These are phyloP conservation scores for Stomorhina lunata DNA, from an alignment of 2,888 invertebrate species.

Conservation along the genomic window DNA sequence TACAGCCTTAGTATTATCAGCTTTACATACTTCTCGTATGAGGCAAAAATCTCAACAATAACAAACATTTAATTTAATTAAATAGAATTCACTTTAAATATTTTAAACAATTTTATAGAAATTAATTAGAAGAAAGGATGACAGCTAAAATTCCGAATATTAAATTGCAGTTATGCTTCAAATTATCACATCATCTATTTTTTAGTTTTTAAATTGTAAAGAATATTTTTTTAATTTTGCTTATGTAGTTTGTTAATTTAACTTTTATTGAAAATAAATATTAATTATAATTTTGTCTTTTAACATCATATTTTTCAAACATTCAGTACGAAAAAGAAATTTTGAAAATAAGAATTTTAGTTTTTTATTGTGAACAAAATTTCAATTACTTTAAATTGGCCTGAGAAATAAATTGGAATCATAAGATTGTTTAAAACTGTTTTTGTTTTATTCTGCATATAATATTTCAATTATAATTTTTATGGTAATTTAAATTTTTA, in stretches of 20 bases:
- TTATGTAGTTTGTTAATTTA: background rate
- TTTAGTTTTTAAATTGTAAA: background rate
- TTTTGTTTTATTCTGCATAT: slow-evolving; percentile 34
- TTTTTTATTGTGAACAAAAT: background rate
- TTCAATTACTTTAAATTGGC: background rate
- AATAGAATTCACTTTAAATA: background rate
- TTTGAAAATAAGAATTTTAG: background rate
- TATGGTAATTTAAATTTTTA: background rate
- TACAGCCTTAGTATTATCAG: slow-evolving; percentile 94
- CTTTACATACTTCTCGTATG: slow-evolving; percentile 83
- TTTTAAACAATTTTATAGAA: background rate
- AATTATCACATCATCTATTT: background rate
- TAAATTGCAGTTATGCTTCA: background rate
- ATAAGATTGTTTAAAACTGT: slow-evolving; percentile 4
- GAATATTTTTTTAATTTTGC: background rate
- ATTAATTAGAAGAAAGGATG: background rate
- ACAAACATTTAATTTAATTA: slow-evolving; percentile 5
- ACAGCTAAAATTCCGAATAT: slow-evolving; percentile 35
- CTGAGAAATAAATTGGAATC: background rate
- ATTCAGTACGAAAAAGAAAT: background rate
- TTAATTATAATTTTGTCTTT: background rate
- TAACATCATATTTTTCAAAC: background rate
- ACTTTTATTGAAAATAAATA: slow-evolving; percentile 39
- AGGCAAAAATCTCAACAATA: slow-evolving; percentile 68
- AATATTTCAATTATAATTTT: slow-evolving; percentile 4